Evolutionary conservation across 1,140 invertebrate genomes (phyloP).

Genomic region (Idris sp.): DNA sequence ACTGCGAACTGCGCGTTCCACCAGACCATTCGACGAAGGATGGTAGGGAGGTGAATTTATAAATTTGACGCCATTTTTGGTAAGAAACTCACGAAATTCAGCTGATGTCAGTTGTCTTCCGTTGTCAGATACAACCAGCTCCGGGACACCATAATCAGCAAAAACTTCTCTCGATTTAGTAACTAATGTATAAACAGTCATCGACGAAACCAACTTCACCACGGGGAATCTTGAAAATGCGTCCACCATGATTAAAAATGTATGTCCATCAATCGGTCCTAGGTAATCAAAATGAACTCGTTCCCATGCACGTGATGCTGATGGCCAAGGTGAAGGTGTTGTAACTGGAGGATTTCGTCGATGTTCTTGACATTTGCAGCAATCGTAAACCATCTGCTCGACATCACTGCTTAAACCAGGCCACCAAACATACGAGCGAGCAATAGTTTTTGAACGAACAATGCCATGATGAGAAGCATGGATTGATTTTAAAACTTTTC

Average conservation of each 20-base stretch:
- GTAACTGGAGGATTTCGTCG: background rate
- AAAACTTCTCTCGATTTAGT: background rate
- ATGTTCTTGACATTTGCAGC: constrained; percentile 3
- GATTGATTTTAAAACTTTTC: constrained; percentile 65
- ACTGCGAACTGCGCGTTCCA: constrained; percentile 5
- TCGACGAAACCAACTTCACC: too few species aligned
- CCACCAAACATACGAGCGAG: constrained; percentile 76
- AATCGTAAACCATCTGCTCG: constrained; percentile 46
- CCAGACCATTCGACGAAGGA: constrained; percentile 16
- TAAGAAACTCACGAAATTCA: constrained; percentile 3
- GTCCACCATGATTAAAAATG: constrained; percentile 1
- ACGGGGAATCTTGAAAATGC: background rate
- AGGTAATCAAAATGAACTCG: constrained; percentile 13
- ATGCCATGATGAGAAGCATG: constrained; percentile 75
- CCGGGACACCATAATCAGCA: background rate
- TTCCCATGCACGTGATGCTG: constrained; percentile 3
- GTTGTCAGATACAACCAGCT: background rate
- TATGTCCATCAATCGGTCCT: background rate
- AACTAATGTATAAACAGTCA: background rate
- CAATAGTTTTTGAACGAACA: constrained; percentile 72
- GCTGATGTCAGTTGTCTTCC: background rate
- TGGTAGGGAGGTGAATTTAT: constrained; percentile 23
- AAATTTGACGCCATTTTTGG: constrained; percentile 6
- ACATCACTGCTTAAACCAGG: constrained; percentile 73
- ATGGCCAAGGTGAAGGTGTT: constrained; percentile 8